Evolutionary conservation across 2,113 vertebrate genomes (phyloP), one percentile per base, ranked within the genome.

Genomic region (Merops nubicus): DNA sequence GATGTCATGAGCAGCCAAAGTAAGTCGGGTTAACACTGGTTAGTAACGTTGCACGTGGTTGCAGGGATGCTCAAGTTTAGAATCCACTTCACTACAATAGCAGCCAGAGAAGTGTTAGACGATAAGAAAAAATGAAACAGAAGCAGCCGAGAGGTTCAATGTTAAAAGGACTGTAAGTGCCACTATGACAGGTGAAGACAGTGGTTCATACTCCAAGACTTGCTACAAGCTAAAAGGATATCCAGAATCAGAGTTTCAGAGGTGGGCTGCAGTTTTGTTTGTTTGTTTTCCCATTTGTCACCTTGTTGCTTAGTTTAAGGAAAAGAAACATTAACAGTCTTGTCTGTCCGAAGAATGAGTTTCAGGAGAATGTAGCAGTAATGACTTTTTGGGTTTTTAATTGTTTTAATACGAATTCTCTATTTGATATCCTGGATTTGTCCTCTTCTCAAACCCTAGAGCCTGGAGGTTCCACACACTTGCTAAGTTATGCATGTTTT

Each of bases 1-100:
- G 95, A 79, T 87, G 97, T 93, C 97, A 97, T 40, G 96, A 97
- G 97, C 97, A 98, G 98, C 97, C 97, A 97, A 89, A 96, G 96
- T 97, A 92, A 96, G 96, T 97, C 70, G 20, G 97, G 97, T 98
- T 98, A 98, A 98, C 97, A 97, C 97, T 96, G 98, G 98, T 98
- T 98, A 98, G 98, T 98, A 98, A 98, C 97, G 97, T 97, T 97
- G 97, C 81, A 97, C 81, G 78, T 97, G 84, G 97, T 97, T 76
- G 94, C 96, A 95, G 97, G 95, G 92, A 96, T 78, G 95, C 94
- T 94, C 95, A 94, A 95, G 94, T 97, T 98, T 98, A 98, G 93
- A 96, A 85, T 97, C 90, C 95, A 96, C 95, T 98, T 98, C 97
- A 98, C 97, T 98, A 98, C 96, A 97, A 97, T 0, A 97, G 97